phyloP scores from a whole-genome alignment of 2,888 invertebrate species.

The Tyria jacobaeae region DNA sequence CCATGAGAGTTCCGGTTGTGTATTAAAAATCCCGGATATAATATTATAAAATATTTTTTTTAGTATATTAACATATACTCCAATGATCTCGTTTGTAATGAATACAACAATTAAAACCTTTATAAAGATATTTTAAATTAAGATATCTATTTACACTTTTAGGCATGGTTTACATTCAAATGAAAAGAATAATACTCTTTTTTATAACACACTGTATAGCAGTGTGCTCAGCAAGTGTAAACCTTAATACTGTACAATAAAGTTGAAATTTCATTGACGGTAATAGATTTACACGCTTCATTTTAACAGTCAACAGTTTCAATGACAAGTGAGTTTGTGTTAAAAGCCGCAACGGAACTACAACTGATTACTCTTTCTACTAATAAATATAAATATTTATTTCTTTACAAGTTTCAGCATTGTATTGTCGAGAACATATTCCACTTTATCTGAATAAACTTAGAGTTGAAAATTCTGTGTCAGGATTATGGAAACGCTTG shows the following conservation, averaged over 20 bases:
- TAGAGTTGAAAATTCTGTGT: constrained; percentile 26
- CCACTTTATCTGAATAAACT: neutral
- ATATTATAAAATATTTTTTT: neutral
- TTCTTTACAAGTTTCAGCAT: constrained; percentile 38
- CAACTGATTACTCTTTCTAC: constrained; percentile 20
- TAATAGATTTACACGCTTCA: neutral
- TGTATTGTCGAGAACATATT: constrained; percentile 31
- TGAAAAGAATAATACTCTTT: neutral
- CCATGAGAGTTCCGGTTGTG: constrained; percentile 5
- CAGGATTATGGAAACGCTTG: constrained; percentile 22
- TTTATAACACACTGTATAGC: neutral
- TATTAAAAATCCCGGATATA: constrained; percentile 9
- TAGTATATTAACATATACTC: constrained; percentile 5
- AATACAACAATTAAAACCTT: neutral
- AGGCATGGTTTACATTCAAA: neutral
- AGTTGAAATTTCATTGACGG: neutral
- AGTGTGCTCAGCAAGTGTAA: neutral
- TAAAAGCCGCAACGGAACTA: constrained; percentile 19
- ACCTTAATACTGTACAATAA: neutral
- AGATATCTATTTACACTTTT: neutral
- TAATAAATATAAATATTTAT: constrained; percentile 67
- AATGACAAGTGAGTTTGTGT: constrained; percentile 14
- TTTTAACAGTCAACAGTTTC: constrained; percentile 1
- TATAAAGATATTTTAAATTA: neutral
- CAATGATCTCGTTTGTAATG: constrained; percentile 5